Percentiles rank a stretch among this genome's conserved stretches.
phyloP scores from a whole-genome alignment of 2,797 vertebrate species.

The Myiotriccus ornatus region DNA sequence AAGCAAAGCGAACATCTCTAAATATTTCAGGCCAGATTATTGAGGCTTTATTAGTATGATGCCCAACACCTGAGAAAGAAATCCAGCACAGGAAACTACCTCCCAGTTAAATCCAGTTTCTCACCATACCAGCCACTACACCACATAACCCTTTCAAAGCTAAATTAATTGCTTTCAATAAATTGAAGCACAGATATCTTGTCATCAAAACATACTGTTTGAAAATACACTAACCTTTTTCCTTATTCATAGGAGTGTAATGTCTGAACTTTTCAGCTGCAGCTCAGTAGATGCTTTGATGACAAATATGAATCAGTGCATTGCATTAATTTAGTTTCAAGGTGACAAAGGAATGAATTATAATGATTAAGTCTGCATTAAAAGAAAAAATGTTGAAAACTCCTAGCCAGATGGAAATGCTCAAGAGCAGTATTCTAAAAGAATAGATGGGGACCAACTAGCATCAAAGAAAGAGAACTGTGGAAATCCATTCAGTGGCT shows the following conservation, averaged over 20 bases:
- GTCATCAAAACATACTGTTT: not conserved
- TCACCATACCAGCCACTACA: not conserved
- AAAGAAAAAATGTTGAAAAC: not conserved
- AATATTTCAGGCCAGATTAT: not conserved
- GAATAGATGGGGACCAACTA: not conserved
- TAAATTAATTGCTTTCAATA: not conserved
- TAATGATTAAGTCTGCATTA: not conserved
- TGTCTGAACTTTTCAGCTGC: not conserved
- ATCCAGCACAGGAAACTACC: not conserved
- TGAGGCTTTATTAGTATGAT: not conserved
- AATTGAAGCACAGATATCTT: constrained; percentile 4
- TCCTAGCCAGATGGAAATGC: not conserved
- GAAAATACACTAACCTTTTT: not conserved
- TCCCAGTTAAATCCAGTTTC: not conserved
- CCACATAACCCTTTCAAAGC: not conserved
- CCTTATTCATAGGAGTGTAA: not conserved
- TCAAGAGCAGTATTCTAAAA: not conserved
- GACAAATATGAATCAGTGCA: not conserved
- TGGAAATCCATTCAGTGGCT: not conserved
- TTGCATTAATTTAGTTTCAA: not conserved
- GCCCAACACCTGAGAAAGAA: not conserved
- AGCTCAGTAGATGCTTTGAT: not conserved
- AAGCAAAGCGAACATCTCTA: not conserved
- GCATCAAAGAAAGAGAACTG: not conserved
- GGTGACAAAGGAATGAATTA: not conserved